Base-by-base conservation (phyloP, 2,113 vertebrate genomes). In the Microcebus ravelobensis region DNA sequence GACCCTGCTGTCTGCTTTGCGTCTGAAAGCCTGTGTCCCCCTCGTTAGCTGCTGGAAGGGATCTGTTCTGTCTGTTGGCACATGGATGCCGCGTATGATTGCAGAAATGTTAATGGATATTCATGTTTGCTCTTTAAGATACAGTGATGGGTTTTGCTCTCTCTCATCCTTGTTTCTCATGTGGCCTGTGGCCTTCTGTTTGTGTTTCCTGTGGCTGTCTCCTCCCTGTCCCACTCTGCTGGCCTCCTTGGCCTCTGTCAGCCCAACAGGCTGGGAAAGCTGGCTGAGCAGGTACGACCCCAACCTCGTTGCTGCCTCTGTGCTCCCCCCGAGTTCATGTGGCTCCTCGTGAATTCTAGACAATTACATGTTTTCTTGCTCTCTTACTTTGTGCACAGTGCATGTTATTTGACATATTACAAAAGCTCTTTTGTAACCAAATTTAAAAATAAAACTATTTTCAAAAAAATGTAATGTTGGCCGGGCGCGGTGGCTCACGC, bases 181-280 rank as follows among this genome's bases (percentile, higher is more conserved):
- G 97, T 98, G 98, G 98, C 98, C 97, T 98, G 97, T 98, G 95
- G 98, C 97, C 98, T 97, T 98, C 98, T 98, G 98, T 98, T 96
- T 98, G 98, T 98, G 94, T 98, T 97, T 98, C 98, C 97, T 97
- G 97, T 98, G 97, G 93, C 98, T 96, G 88, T 98, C 98, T 97
- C 95, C 98, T 98, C 95, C 98, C 97, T 98, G 97, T 99, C 97
- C 98, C 97, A 98, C 98, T 99, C 98, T 98, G 98, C 98, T 98
- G 98, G 98, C 98, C 98, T 98, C 97, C 98, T 98, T 98, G 98
- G 99, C 99, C 94, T 97, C 99, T 98, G 98, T 99, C 99, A 99
- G 99, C 99, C 99, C 99, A 99, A 99, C 99, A 99, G 99, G 99
- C 99, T 99, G 99, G 99, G 99, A 98, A 99, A 99, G 98, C 99